Conservation (phyloP, 1,140 invertebrate species). For the Aleiodes sp. region DNA sequence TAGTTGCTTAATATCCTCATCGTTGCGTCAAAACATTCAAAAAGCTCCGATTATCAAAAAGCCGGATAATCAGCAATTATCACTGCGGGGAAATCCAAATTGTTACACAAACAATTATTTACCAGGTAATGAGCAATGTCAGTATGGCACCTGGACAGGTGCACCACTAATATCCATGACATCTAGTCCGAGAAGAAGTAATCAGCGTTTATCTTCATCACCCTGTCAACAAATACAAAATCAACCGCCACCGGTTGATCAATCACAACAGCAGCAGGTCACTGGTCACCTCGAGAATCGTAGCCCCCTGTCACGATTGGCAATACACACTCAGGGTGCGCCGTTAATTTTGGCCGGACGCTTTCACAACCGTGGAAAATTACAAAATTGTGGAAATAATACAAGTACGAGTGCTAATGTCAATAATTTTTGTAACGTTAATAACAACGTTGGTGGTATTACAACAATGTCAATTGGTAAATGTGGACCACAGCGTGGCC, state of each 20-base stretch:
- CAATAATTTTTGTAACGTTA: conserved; percentile 47
- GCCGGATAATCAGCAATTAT: conserved; percentile 28
- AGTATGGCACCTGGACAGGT: conserved; percentile 70
- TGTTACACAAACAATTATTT: conserved; percentile 39
- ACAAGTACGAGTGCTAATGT: conserved; percentile 47
- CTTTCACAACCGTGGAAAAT: conserved; percentile 56
- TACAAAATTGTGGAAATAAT: conserved; percentile 38
- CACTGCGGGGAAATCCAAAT: conserved; percentile 33
- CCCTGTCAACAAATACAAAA: conserved; percentile 42
- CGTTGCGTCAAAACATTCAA: conserved; percentile 50
- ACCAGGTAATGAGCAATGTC: conserved; percentile 47
- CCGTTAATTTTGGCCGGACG: conserved; percentile 76
- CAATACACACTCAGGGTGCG: conserved; percentile 80
- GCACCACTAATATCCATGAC: conserved; percentile 75
- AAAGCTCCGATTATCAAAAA: conserved; percentile 49
- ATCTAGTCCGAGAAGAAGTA: conserved; percentile 53
- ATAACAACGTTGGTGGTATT: conserved; percentile 40
- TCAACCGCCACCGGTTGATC: conserved; percentile 45
- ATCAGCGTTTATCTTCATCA: conserved; percentile 59
- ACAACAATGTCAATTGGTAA: conserved; percentile 46
- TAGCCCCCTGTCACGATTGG: conserved; percentile 72
- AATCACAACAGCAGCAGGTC: conserved; percentile 43
- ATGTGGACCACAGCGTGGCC: conserved; percentile 50
- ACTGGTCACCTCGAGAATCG: conserved; percentile 55
- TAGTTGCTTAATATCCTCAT: conserved; percentile 71